Evolutionary conservation across 2,888 invertebrate species (phyloP).

Genomic region (Clanis bilineata): DNA sequence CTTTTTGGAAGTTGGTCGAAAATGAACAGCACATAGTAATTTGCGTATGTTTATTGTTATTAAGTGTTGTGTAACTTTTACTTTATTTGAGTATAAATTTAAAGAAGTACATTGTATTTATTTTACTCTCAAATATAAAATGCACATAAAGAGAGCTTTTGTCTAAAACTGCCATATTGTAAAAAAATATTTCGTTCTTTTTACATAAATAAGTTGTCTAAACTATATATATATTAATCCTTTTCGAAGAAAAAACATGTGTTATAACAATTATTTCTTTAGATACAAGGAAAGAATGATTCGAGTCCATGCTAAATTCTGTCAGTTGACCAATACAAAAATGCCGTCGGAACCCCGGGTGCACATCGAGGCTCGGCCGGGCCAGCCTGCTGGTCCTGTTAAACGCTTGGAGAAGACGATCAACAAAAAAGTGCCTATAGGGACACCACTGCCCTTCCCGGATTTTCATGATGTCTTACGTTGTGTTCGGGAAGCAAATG

Average conservation of each 20-base stretch:
- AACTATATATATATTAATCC: no score
- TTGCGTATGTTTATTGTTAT: no score
- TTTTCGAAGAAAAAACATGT: neutral
- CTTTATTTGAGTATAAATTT: no score
- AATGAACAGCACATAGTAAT: no score
- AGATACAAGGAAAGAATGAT: constrained; percentile 77
- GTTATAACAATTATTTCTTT: constrained; percentile 19
- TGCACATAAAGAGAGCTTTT: no score
- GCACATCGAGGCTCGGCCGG: constrained; percentile 58
- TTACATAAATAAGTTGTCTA: no score
- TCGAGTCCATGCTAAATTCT: constrained; percentile 82
- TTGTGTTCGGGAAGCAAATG: constrained; percentile 67
- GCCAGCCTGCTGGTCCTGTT: constrained; percentile 65
- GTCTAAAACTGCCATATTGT: no score
- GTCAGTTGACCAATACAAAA: constrained; percentile 82
- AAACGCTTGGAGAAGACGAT: constrained; percentile 68
- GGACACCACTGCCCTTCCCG: constrained; percentile 70
- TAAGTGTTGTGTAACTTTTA: no score
- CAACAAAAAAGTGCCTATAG: constrained; percentile 69
- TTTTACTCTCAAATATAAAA: no score
- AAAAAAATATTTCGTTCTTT: no score
- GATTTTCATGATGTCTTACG: constrained; percentile 81
- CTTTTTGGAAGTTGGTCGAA: no score
- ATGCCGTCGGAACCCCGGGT: constrained; percentile 72
- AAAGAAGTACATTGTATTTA: no score